Conservation (phyloP, 1,140 invertebrate species). For the Ladona fulva region DNA sequence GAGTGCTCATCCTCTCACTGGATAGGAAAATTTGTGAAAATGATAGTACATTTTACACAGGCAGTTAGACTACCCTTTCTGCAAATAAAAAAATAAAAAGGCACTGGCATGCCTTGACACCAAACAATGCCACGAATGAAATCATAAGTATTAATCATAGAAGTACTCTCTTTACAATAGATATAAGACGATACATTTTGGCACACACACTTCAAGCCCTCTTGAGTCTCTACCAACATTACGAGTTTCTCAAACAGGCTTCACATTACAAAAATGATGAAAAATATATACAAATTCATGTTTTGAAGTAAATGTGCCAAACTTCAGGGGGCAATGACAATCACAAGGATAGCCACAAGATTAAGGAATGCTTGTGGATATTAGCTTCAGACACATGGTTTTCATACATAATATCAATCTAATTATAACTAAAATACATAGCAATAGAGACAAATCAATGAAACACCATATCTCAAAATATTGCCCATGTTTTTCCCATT, state of each 20-base stretch:
- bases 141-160: not conserved
- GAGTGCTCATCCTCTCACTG: not conserved
- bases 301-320: conserved; percentile 8
- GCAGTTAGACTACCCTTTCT: not conserved
- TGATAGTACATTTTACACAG: not conserved
- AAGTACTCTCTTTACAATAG: conserved; percentile 2
- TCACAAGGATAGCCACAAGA: not conserved
- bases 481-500: too few relatives aligned
- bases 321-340: not conserved
- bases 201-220: conserved; percentile 2
- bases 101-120: not conserved
- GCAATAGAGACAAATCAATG: too few relatives aligned
- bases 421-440: too few relatives aligned
- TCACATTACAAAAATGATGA: not conserved
- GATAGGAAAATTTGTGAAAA: not conserved
- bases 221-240: not conserved
- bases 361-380: not conserved
- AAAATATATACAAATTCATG: conserved; percentile 9
- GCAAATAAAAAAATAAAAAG: not conserved
- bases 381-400: not conserved
- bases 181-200: not conserved
- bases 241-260: not conserved
- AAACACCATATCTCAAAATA: too few relatives aligned
- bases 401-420: not conserved
- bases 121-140: not conserved